A percentile compares a stretch with the other conserved stretches of the same genome.
These are phyloP conservation scores for Coranthus polyacanthus DNA, from an alignment of 2,797 vertebrate species.

Conservation along the genomic window DNA sequence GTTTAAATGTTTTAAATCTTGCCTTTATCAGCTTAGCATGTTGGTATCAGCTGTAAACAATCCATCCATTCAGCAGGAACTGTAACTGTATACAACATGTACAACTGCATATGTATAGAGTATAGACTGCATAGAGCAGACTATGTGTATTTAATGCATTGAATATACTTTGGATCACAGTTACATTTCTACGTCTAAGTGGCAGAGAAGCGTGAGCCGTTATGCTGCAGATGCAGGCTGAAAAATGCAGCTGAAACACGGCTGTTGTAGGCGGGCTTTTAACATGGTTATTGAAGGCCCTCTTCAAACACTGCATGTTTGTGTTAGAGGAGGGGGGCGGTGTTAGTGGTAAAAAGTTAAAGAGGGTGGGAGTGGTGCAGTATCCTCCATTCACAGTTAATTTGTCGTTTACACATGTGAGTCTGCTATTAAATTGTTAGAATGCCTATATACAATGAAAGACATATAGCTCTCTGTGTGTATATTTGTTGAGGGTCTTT, in stretches of 20 bases:
- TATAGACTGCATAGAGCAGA: no score
- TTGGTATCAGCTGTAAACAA: no score
- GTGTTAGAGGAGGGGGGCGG: constrained; percentile 17
- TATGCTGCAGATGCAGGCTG: no score
- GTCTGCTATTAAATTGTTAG: constrained; percentile 51
- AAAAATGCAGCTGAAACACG: background rate
- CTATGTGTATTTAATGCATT: background rate
- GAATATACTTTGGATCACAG: background rate
- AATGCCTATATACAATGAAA: constrained; percentile 49
- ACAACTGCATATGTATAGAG: no score
- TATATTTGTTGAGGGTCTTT: constrained; percentile 22
- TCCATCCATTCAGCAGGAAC: no score
- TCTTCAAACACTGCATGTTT: constrained; percentile 42
- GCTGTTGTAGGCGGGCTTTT: constrained; percentile 6
- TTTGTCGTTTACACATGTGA: constrained; percentile 60
- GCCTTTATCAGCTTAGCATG: no score
- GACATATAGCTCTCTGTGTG: constrained; percentile 26
- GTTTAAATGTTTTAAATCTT: no score
- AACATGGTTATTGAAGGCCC: constrained; percentile 12
- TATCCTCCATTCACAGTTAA: constrained; percentile 46
- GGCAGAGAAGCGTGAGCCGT: background rate
- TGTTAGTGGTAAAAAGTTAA: constrained; percentile 42
- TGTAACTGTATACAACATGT: no score
- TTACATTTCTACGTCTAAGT: no score
- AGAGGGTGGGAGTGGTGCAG: constrained; percentile 32